Conservation (phyloP, 2,888 invertebrate genomes). For the Macropis europaea region DNA sequence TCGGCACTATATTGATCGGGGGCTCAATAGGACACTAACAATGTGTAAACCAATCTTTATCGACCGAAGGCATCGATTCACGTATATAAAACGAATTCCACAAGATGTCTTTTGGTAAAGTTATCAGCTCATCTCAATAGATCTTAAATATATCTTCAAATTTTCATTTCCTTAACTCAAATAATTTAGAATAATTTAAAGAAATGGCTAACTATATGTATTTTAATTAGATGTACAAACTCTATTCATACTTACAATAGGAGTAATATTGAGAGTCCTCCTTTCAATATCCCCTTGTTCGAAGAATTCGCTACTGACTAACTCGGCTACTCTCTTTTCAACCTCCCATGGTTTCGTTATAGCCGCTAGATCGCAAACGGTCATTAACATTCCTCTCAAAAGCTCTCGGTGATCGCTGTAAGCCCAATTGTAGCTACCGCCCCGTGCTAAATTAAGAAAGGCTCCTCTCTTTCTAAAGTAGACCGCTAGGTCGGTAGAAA, state of each 20-base stretch:
- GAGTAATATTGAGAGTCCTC: conserved; percentile 93
- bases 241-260: conserved; percentile 86
- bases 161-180: too few species aligned
- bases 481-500: conserved; percentile 96
- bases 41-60: too few species aligned
- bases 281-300: conserved; percentile 95
- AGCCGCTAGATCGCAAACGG: conserved; percentile 95
- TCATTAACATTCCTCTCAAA: conserved; percentile 95
- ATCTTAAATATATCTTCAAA: too few species aligned
- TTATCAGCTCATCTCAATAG: too few species aligned
- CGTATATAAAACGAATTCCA: too few species aligned
- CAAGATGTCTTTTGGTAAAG: too few species aligned
- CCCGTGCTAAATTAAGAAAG: conserved; percentile 88
- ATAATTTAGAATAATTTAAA: too few species aligned
- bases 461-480: conserved; percentile 96
- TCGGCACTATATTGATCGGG: too few species aligned
- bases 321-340: conserved; percentile 94
- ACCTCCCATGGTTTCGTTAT: conserved; percentile 97
- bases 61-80: too few species aligned
- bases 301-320: conserved; percentile 96
- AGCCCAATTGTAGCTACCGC: conserved; percentile 84
- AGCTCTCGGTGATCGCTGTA: conserved; percentile 90
- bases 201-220: too few species aligned
- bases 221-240: background rate
- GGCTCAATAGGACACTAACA: too few species aligned